phyloP scores from a whole-genome alignment of 1,140 invertebrate species.

The Lasioglossum baleicum region DNA sequence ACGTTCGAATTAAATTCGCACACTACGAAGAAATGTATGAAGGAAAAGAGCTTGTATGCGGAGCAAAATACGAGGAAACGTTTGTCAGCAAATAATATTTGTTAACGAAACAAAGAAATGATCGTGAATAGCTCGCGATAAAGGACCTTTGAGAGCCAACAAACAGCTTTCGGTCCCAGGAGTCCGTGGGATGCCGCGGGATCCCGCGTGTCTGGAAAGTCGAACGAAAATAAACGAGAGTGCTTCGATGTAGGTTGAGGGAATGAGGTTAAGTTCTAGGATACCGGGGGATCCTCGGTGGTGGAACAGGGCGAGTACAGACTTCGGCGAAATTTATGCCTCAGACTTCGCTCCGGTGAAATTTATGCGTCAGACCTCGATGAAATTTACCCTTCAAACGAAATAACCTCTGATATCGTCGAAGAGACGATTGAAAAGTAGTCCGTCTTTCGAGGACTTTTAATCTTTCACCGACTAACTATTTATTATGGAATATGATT shows the following conservation, averaged over 20 bases:
- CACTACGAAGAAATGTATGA: too few relatives aligned
- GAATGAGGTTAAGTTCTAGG: constrained; percentile 64
- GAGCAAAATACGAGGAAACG: too few relatives aligned
- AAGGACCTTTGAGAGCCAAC: constrained; percentile 39
- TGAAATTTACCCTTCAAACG: constrained; percentile 42
- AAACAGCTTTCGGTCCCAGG: constrained; percentile 35
- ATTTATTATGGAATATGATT: neutral
- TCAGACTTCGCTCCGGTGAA: constrained; percentile 9
- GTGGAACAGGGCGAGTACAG: constrained; percentile 36
- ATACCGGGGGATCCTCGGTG: constrained; percentile 56
- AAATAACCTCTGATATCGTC: constrained; percentile 1
- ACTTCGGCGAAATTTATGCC: constrained; percentile 33
- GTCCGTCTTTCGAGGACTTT: neutral
- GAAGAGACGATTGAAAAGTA: constrained; percentile 10
- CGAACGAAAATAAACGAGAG: constrained; percentile 58
- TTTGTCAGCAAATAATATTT: neutral
- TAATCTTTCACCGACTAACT: neutral
- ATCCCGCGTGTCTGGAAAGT: constrained; percentile 58
- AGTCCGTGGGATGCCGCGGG: constrained; percentile 27
- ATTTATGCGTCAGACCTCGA: constrained; percentile 35
- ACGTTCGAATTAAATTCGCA: too few relatives aligned
- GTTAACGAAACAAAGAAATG: neutral
- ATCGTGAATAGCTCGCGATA: constrained; percentile 25
- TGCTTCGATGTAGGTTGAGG: constrained; percentile 55
- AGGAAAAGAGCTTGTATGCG: too few relatives aligned